These are phyloP conservation scores for Drosophila emarginata DNA, from an alignment of 2,888 invertebrate species.

Conservation along the genomic window DNA sequence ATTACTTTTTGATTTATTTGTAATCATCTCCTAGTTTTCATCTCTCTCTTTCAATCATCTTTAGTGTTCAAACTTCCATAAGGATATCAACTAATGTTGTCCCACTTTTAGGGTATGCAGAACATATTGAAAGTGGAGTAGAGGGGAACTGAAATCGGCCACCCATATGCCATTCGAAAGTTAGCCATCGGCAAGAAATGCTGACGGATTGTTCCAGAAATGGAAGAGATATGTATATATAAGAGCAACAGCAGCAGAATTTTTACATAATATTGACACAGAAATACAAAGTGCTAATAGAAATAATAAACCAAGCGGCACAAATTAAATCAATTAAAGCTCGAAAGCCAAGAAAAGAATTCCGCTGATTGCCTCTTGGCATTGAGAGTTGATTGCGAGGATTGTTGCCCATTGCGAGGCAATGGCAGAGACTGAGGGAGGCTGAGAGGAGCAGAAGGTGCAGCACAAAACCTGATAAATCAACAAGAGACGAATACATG, in stretches of 20 bases:
- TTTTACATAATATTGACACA: conserved; percentile 69
- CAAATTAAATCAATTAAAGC: conserved; percentile 74
- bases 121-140: too few species aligned
- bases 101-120: too few species aligned
- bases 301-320: conserved; percentile 70
- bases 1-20: too few species aligned
- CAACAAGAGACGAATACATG: conserved; percentile 37
- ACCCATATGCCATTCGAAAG: too few species aligned
- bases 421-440: background rate
- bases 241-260: conserved; percentile 26
- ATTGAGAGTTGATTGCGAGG: conserved; percentile 37
- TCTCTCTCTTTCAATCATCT: too few species aligned
- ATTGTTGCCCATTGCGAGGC: conserved; percentile 15
- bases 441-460: conserved; percentile 25
- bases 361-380: conserved; percentile 53
- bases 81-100: too few species aligned
- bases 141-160: conserved; percentile 12
- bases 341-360: conserved; percentile 47
- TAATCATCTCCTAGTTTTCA: too few species aligned
- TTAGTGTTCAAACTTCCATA: too few species aligned
- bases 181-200: too few species aligned
- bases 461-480: conserved; percentile 23
- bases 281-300: conserved; percentile 68
- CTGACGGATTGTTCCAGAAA: background rate
- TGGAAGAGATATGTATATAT: background rate